Base-by-base conservation (phyloP, 1,140 invertebrate species). In the Procambarus clarkii region DNA sequence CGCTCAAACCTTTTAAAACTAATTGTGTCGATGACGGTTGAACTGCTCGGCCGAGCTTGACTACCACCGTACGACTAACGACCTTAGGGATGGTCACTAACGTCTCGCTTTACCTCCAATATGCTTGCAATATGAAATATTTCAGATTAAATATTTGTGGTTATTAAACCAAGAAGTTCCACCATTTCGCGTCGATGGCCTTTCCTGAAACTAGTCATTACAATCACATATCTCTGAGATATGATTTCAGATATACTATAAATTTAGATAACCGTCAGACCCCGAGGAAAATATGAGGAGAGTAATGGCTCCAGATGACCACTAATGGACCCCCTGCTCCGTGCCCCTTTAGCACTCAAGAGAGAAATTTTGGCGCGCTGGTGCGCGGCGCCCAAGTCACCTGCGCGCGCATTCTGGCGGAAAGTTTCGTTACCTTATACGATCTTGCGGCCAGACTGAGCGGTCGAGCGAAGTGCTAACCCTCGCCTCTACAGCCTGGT, bases 381-480 rank as follows among this genome's bases (percentile, higher is more conserved):
- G 13, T n/a, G 18, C 24, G 44, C 8, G 69, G 24, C 44, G 15
- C 24, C 34, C 7, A 21, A 60, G 45, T 86, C 83, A 86, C 83
- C 83, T 74, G 69, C 69, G 83, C 69, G 11, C 58, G 83, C 69
- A 48, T 21, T 48, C 3, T 54, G 45, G 69, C 71, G 69, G 83
- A 76, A 86, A 86, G 48, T 86, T 86, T 74, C 69, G 83, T 74
- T 85, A 85, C 64, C 64, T 86, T 74, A 86, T 60, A 86, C 50
- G 83, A 86, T 83, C 81, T 83, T 83, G 81, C 34, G 81, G 81
- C 81, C 8, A 45, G 24, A 34, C 58, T 46, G 45, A 13, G 58
- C 81, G 21, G 81, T 69, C 34, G 54, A 64, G 24, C 81, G 34
- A 69, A 64, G 7, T 54, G 58, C 18, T 74, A 34, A 34, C 34